Conservation (phyloP, 64 coral and sea anemone species). For the Pocillopora damicornis region DNA sequence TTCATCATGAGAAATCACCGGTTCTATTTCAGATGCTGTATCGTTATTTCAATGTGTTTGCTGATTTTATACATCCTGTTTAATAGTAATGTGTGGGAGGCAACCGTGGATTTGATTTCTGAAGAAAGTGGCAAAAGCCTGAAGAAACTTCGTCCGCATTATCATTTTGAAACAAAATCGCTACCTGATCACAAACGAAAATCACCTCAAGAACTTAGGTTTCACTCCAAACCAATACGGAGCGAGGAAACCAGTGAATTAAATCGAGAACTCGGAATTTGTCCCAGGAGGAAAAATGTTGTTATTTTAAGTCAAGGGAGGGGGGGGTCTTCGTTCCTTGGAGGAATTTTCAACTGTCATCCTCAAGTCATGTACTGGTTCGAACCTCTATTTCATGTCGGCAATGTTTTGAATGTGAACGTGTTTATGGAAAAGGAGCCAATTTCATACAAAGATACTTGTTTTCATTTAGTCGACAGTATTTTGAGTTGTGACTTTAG, state of each 20-base stretch:
- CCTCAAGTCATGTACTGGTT: slow-evolving; percentile 17
- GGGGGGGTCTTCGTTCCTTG: slow-evolving; percentile 18
- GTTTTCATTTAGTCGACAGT: not conserved
- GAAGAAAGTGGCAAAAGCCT: too few species aligned
- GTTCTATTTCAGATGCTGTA: too few species aligned
- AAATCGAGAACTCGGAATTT: not conserved
- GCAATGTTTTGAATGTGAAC: not conserved
- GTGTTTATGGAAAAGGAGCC: not conserved
- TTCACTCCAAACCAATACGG: not conserved
- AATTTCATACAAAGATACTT: not conserved
- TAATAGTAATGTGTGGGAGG: too few species aligned
- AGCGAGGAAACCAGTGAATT: not conserved
- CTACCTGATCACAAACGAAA: not conserved
- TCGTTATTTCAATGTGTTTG: too few species aligned
- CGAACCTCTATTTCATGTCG: not conserved
- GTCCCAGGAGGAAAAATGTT: not conserved
- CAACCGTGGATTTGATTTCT: too few species aligned
- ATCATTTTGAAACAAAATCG: too few species aligned
- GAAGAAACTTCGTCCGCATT: too few species aligned
- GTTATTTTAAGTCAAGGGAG: slow-evolving; percentile 6
- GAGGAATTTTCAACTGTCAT: slow-evolving; percentile 8
- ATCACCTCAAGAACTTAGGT: not conserved
- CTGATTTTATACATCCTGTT: too few species aligned
- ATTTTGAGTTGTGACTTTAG: slow-evolving; percentile 18
- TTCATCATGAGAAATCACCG: too few species aligned